Evolutionary conservation across 2,113 vertebrate genomes (phyloP).

Genomic region (Alosa alosa): DNA sequence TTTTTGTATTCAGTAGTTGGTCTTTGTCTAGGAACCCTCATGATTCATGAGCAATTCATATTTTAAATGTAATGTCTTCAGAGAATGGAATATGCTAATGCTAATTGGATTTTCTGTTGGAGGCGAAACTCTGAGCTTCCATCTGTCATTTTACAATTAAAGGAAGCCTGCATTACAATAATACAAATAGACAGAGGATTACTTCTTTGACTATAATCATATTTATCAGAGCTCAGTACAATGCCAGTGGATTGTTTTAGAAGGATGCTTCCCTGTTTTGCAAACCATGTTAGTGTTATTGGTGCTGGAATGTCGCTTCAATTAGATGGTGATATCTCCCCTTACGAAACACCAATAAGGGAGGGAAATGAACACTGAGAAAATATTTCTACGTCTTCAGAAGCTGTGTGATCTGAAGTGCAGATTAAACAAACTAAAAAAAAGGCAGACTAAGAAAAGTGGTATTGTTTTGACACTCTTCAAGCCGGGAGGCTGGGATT

Average conservation of each 20-base stretch:
- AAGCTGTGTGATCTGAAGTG: neutral
- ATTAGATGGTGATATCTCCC: neutral
- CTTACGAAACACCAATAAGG: neutral
- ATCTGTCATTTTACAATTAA: neutral
- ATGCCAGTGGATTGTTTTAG: neutral
- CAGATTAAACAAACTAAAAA: neutral
- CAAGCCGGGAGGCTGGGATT: constrained; percentile 34
- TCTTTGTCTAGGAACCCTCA: neutral
- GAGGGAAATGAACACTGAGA: neutral
- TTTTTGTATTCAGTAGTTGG: neutral
- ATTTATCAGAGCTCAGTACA: neutral
- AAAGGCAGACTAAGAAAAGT: neutral
- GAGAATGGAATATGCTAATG: neutral
- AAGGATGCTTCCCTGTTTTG: neutral
- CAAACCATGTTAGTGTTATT: neutral
- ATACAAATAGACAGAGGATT: neutral
- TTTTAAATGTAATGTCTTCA: neutral
- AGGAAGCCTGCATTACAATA: neutral
- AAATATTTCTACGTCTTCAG: neutral
- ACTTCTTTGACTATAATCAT: neutral
- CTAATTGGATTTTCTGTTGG: neutral
- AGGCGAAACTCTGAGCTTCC: neutral
- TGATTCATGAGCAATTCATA: neutral
- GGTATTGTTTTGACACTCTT: constrained; percentile 37
- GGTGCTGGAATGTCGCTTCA: neutral